A percentile compares a stretch with the other conserved stretches of the same genome.
These are phyloP conservation scores for Sebastes ruberrimus DNA, from an alignment of 2,797 vertebrate genomes.

Conservation along the genomic window DNA sequence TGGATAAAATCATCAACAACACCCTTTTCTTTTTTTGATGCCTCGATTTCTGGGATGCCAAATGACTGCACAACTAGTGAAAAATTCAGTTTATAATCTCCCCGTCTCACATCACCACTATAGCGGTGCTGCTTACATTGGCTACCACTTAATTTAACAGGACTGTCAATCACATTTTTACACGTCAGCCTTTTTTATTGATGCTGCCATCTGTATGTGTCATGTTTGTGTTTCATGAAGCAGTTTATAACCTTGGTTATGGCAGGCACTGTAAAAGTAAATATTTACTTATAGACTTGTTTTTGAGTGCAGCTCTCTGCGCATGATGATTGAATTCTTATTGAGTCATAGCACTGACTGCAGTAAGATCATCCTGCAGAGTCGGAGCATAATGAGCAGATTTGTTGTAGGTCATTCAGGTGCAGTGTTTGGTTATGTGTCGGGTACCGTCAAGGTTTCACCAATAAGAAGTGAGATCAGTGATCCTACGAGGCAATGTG, in stretches of 20 bases:
- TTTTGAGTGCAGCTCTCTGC: neutral
- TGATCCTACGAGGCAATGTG: slow-evolving; percentile 17
- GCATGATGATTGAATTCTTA: neutral
- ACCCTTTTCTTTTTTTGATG: neutral
- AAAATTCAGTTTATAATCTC: neutral
- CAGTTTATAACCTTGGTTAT: neutral
- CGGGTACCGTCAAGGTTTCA: slow-evolving; percentile 12
- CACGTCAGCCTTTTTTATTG: neutral
- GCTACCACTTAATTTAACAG: neutral
- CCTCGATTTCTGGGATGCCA: neutral
- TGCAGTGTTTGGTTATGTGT: slow-evolving; percentile 8
- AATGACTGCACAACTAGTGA: neutral
- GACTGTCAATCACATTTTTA: neutral
- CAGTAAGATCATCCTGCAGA: neutral
- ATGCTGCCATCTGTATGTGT: neutral
- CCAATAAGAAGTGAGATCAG: slow-evolving; percentile 11
- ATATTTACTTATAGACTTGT: neutral
- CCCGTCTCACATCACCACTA: neutral
- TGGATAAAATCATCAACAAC: neutral
- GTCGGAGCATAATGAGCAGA: neutral
- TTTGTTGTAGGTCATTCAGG: slow-evolving; percentile 16
- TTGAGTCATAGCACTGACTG: neutral
- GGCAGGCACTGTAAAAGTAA: neutral
- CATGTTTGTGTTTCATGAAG: neutral
- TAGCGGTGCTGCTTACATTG: neutral